Base-by-base conservation (phyloP, 1,140 invertebrate genomes). In the Drosophila obscura region DNA sequence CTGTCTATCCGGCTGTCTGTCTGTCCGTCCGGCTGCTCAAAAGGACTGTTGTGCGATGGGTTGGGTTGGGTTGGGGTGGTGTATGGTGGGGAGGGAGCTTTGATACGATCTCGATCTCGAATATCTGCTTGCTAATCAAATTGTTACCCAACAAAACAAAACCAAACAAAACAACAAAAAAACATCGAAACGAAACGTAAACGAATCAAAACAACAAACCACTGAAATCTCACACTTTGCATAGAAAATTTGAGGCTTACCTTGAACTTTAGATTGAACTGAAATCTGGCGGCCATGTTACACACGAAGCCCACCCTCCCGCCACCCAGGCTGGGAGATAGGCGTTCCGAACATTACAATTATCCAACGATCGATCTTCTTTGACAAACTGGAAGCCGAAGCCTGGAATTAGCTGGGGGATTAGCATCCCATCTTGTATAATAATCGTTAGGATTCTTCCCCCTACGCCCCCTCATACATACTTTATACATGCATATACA, bases 391-490 rank as follows among this genome's bases (percentile, higher is more conserved):
- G 31, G 28, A 7, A 28, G 28, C 28, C 31, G 28, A 7, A 28
- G 28, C 28, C 31, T 31, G 31, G 31, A 31, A 24, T 46, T 16
- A 49, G 11, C 46, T 6, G 19, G 11, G 22, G 19, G 46, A 19
- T 6, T 49, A 22, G 46, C 16, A 49, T 24, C 46, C 13, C 9
- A 35, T 35, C 35, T 24, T 24, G 22, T 24, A 24, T 24, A 24
- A 72, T 81, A 87, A 81, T 87, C 81, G 73, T 62, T 81, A 87
- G 87, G 81, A 52, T 66, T 81, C 81, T 84, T 19, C 19, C 19
- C 81, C 77, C 3, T 19, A 1, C 19, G 19, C 22, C 3, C 22
- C 22, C 22, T 24, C 2, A 24, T 24, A 24, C 61, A 64, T 28
- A 57, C 4, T 53, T 46, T 46, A 63, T 41, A 45, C 60, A 44